Evolutionary conservation across 2,797 vertebrate genomes (phyloP).

Genomic region (Acipenser transmontanus): DNA sequence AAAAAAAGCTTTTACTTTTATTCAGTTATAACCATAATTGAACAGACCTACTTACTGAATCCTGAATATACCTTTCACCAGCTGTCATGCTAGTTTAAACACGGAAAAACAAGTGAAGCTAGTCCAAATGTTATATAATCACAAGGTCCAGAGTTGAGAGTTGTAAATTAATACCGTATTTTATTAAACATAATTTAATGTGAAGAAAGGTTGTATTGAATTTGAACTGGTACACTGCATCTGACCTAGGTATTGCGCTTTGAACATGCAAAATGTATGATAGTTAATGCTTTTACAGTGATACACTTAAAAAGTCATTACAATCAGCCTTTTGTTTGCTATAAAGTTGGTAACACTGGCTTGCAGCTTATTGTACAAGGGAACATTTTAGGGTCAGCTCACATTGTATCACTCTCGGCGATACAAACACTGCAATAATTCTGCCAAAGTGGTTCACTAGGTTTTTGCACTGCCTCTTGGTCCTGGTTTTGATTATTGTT

Average conservation of each 20-base stretch:
- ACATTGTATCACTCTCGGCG: constrained; percentile 60
- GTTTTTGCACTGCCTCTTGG: constrained; percentile 61
- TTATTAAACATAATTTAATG: constrained; percentile 14
- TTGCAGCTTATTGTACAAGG: constrained; percentile 54
- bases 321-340: constrained; percentile 68
- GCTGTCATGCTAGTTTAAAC: too few relatives aligned
- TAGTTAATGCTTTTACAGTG: constrained; percentile 62
- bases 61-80: too few relatives aligned
- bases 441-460: constrained; percentile 62
- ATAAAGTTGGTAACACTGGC: constrained; percentile 47
- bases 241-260: constrained; percentile 28
- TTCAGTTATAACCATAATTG: too few relatives aligned
- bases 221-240: constrained; percentile 28
- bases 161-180: constrained; percentile 16
- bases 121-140: constrained; percentile 19
- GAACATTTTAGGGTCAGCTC: constrained; percentile 66
- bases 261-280: constrained; percentile 51
- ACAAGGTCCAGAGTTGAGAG: constrained; percentile 15
- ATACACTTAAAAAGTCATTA: constrained; percentile 59
- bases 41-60: too few relatives aligned
- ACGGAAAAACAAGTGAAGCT: background rate
- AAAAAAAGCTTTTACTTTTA: background rate
- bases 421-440: constrained; percentile 62
- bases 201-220: constrained; percentile 13
- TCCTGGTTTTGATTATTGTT: constrained; percentile 72